These are phyloP conservation scores for Triplophysa dalaica DNA, from an alignment of 2,113 vertebrate genomes.

Conservation along the genomic window DNA sequence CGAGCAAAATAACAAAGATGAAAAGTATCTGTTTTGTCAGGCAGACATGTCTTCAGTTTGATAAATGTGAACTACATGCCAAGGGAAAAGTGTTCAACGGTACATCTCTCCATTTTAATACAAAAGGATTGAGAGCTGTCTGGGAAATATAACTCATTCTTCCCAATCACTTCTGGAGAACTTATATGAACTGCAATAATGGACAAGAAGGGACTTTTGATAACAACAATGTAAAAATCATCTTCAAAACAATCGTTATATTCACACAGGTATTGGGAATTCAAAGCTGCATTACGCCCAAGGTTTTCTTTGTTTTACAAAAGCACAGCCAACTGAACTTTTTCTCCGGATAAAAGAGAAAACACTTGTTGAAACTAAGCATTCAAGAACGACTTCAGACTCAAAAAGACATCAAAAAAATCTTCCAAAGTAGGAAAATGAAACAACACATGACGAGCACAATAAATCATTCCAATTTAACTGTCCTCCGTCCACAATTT, in stretches of 20 bases:
- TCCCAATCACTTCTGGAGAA: too few species aligned
- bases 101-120: too few species aligned
- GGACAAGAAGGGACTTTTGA: too few species aligned
- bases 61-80: background rate
- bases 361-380: conserved; percentile 7
- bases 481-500: conserved; percentile 51
- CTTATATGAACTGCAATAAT: too few species aligned
- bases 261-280: background rate
- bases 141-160: too few species aligned
- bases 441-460: conserved; percentile 39
- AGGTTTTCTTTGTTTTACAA: too few species aligned
- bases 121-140: too few species aligned
- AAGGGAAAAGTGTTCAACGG: background rate
- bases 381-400: conserved; percentile 7
- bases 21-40: conserved; percentile 2
- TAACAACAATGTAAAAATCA: too few species aligned
- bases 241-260: background rate
- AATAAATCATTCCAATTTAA: conserved; percentile 57
- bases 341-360: background rate
- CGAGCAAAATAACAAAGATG: background rate
- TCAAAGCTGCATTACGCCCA: background rate
- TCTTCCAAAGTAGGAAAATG: conserved; percentile 33
- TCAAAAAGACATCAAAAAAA: conserved; percentile 30
- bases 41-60: background rate
- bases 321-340: background rate